Evolutionary conservation across 2,113 vertebrate genomes (phyloP).

Genomic region (Galbula dea): DNA sequence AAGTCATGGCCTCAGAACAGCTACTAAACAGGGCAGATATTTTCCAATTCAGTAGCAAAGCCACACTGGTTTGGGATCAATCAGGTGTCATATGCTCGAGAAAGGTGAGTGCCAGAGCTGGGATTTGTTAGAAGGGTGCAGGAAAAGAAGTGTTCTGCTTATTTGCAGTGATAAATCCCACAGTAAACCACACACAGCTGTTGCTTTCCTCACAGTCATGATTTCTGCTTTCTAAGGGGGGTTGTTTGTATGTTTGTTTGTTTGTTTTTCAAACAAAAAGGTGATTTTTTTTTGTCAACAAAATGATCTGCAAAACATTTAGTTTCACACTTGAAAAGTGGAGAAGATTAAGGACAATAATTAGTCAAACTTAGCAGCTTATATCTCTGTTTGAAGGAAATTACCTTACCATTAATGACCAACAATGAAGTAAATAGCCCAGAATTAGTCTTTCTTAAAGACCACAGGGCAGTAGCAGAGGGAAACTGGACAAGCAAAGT

Average conservation of each 20-base stretch:
- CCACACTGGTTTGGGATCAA: not conserved
- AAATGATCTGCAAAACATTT: not conserved
- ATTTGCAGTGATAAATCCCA: not conserved
- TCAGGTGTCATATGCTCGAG: not conserved
- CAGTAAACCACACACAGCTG: not conserved
- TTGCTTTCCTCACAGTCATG: not conserved
- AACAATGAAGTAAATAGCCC: not conserved
- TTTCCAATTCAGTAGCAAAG: not conserved
- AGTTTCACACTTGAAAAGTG: not conserved
- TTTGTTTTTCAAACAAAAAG: not conserved
- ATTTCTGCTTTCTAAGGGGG: not conserved
- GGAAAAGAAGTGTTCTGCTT: not conserved
- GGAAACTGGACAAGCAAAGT: not conserved
- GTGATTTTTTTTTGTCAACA: not conserved
- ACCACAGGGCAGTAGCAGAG: not conserved
- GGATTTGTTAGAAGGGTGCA: not conserved
- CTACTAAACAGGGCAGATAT: conserved; percentile 1
- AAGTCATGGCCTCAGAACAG: not conserved
- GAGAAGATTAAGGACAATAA: not conserved
- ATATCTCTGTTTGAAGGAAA: not conserved
- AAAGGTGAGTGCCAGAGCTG: not conserved
- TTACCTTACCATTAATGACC: not conserved
- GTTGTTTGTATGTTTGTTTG: not conserved
- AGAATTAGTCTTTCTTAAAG: not conserved
- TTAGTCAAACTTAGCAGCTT: not conserved